Evolutionary conservation across 2,797 vertebrate genomes (phyloP).

Genomic region (Gastrophryne carolinensis): DNA sequence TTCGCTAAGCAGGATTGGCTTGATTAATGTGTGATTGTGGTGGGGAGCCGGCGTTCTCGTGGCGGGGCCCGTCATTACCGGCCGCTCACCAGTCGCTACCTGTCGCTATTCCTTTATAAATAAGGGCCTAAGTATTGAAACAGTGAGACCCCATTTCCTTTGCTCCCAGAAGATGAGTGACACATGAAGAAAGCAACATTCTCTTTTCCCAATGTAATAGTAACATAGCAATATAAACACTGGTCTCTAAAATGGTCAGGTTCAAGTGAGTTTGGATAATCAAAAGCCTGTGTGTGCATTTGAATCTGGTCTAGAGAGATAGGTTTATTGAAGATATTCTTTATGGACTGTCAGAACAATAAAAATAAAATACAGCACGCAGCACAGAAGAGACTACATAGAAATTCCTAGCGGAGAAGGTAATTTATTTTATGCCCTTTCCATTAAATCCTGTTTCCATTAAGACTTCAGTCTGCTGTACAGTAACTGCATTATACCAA

Average conservation of each 20-base stretch:
- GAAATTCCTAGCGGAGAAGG: background rate
- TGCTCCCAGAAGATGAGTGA: background rate
- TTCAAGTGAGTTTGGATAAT: background rate
- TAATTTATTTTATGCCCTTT: conserved; percentile 11
- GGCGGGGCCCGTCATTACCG: too few species aligned
- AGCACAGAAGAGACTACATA: background rate
- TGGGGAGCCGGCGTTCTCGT: too few species aligned
- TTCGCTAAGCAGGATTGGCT: too few species aligned
- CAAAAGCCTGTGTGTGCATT: background rate
- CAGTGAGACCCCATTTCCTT: too few species aligned
- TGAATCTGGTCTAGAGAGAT: background rate
- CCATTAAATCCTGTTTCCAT: conserved; percentile 1
- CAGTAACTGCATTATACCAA: background rate
- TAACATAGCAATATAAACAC: background rate
- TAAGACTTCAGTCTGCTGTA: background rate
- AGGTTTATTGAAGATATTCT: conserved; percentile 4
- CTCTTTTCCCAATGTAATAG: background rate
- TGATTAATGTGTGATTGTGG: too few species aligned
- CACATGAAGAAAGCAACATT: background rate
- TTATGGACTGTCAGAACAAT: background rate
- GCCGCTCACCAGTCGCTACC: too few species aligned
- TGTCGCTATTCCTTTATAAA: too few species aligned
- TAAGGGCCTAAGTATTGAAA: too few species aligned
- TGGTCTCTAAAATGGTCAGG: background rate
- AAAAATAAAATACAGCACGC: conserved; percentile 21